Base-by-base conservation (phyloP, 2,888 invertebrate species). In the Scaptomyza cyrtandrae region DNA sequence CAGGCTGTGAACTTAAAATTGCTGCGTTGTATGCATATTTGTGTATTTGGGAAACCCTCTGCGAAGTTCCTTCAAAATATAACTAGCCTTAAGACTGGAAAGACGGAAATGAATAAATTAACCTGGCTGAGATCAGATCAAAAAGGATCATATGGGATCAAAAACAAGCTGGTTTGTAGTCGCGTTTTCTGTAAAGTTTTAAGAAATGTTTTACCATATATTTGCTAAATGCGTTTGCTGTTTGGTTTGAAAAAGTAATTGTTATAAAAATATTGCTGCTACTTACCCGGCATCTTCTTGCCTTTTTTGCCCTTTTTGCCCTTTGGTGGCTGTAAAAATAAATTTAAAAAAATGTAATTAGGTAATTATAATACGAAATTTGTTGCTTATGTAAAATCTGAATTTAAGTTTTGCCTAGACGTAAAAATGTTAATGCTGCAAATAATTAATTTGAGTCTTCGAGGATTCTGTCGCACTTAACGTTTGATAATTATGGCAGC, bases 261-360 rank as follows among this genome's bases (percentile, higher is more conserved):
- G 19, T 19, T 19, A 19, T 19, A 19, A 19, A 24, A 24, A 24
- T 24, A 24, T 24, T 24, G 24, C 24, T 24, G 24, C 24, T 24
- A 90, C 90, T 91, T 81, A 92, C 92, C 86, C 84, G 91, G 90
- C 70, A 88, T 63, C 65, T 91, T 89, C 58, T 91, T 92, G 72
- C 91, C 92, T 69, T 92, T 92, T 59, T 91, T 91, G 55, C 90
- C 91, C 71, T 91, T 91, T 74, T 91, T 91, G 10, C 81, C 84
- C 81, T 92, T 92, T 29, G 92, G 92, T 55, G 92, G 92, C 92
- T 92, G 83, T 16, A 85, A 86, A 86, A 33, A 10, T 3, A 3
- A 24, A 24, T 24, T 24, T n/a, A 29, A 13, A 19, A 14, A 19
- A 6, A 48, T 13, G 4, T 31, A 31, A 5, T 7, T 35, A 35